A percentile compares a stretch with the other conserved stretches of the same genome.
Evolutionary conservation across 1,140 invertebrate genomes (phyloP).

Genomic region (Coptotermes formosanus): DNA sequence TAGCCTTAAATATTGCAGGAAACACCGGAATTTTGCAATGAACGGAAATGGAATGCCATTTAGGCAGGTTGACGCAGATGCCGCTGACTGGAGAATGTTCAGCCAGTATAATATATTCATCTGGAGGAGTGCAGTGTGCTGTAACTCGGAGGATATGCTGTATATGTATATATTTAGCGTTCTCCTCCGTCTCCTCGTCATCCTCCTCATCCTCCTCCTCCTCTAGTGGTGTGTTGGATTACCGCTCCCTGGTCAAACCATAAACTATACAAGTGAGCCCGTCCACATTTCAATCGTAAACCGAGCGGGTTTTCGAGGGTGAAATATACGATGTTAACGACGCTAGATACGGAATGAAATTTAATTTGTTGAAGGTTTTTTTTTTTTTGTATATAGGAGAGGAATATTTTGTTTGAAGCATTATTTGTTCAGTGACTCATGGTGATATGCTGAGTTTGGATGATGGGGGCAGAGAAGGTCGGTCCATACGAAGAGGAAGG

Average conservation of each 20-base stretch:
- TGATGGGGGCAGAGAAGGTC: conserved; percentile 3
- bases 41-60: conserved; percentile 12
- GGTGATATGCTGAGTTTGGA: conserved; percentile 21
- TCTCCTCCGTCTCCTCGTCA: not conserved
- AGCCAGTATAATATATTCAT: conserved; percentile 7
- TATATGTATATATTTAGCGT: not conserved
- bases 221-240: not conserved
- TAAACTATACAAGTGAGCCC: conserved; percentile 20
- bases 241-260: not conserved
- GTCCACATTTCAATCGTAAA: conserved; percentile 30
- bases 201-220: not conserved
- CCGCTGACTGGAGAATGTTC: conserved; percentile 16
- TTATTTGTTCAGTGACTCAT: conserved; percentile 36
- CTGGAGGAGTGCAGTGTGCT: conserved; percentile 7
- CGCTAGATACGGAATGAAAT: conserved; percentile 32
- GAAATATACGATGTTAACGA: conserved; percentile 36
- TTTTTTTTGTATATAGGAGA: conserved; percentile 29
- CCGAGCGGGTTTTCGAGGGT: conserved; percentile 27
- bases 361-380: conserved; percentile 34
- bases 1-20: not conserved
- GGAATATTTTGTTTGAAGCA: conserved; percentile 37
- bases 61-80: conserved; percentile 7
- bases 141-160: not conserved
- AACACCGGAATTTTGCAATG: conserved; percentile 15
- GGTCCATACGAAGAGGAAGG: conserved; percentile 16